Evolutionary conservation across 2,888 invertebrate genomes (phyloP).

Genomic region (Smittia sp.): DNA sequence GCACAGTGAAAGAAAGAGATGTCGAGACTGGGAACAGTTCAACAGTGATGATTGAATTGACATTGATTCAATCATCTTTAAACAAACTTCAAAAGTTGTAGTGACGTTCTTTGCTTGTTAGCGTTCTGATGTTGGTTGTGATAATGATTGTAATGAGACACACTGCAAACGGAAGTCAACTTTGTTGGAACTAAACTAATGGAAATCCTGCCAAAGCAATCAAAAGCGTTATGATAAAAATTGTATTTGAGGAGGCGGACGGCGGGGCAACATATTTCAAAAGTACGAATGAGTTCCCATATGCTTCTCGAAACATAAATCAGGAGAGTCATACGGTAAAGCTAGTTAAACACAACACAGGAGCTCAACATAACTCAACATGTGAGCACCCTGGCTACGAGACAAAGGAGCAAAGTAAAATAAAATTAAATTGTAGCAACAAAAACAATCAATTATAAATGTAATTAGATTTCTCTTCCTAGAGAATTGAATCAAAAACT

Average conservation of each 20-base stretch:
- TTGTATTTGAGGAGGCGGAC: not conserved
- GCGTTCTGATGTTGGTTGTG: not conserved
- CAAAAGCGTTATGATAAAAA: not conserved
- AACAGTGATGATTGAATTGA: not conserved
- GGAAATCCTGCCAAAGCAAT: not conserved
- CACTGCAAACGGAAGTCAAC: not conserved
- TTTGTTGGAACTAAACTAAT: slow-evolving; percentile 8
- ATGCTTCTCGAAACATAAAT: slow-evolving; percentile 16
- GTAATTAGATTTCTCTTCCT: slow-evolving; percentile 37
- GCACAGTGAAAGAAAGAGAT: not conserved
- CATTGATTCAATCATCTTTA: too few species aligned
- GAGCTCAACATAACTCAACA: not conserved
- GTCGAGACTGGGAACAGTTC: not conserved
- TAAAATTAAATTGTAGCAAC: slow-evolving; percentile 35
- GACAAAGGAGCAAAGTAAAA: not conserved
- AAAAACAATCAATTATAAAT: slow-evolving; percentile 40
- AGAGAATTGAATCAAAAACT: slow-evolving; percentile 2
- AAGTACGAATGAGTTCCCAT: not conserved
- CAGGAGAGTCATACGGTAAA: slow-evolving; percentile 9
- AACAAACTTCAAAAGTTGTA: too few species aligned
- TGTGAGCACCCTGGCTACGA: not conserved
- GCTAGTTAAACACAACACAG: not conserved
- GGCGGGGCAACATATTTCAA: not conserved
- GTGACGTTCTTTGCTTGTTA: too few species aligned
- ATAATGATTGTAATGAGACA: slow-evolving; percentile 11